phyloP scores from a whole-genome alignment of 2,888 invertebrate genomes.

The Cryptus viduatorius region DNA sequence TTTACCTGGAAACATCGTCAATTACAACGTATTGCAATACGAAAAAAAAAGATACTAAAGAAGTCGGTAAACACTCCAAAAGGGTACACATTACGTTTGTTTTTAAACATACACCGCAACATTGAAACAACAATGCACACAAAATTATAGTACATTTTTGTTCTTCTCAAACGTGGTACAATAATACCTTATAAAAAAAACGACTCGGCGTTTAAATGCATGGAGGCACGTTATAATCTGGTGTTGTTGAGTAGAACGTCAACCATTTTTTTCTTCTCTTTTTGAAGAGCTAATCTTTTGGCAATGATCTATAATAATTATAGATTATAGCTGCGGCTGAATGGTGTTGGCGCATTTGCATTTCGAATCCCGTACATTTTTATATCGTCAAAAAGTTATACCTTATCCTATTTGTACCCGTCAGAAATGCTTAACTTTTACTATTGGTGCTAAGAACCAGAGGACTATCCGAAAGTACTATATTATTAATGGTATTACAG shows the following conservation, averaged over 20 bases:
- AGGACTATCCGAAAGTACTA: conserved; percentile 64
- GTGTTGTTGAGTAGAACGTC: conserved; percentile 40
- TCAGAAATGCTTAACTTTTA: conserved; percentile 80
- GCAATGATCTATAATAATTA: conserved; percentile 63
- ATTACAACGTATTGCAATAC: not conserved
- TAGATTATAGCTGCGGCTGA: conserved; percentile 63
- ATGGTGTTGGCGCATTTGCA: conserved; percentile 74
- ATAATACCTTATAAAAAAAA: conserved; percentile 75
- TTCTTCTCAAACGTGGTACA: conserved; percentile 59
- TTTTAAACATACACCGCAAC: conserved; percentile 72
- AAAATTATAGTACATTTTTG: conserved; percentile 73
- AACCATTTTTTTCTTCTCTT: conserved; percentile 46
- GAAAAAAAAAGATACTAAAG: conserved; percentile 15
- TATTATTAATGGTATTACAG: conserved; percentile 49
- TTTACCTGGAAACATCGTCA: not conserved
- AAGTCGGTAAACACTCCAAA: not conserved
- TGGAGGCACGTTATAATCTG: conserved; percentile 55
- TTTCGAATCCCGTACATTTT: conserved; percentile 77
- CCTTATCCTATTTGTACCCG: conserved; percentile 84
- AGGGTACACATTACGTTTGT: conserved; percentile 29
- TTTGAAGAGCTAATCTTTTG: conserved; percentile 60
- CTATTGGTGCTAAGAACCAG: conserved; percentile 75
- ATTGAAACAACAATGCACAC: conserved; percentile 80
- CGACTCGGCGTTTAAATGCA: conserved; percentile 77
- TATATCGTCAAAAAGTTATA: conserved; percentile 76